Percentiles rank a stretch among this genome's conserved stretches.
These are phyloP conservation scores for Stegastes partitus DNA, from an alignment of 2,113 vertebrate genomes.

Conservation along the genomic window DNA sequence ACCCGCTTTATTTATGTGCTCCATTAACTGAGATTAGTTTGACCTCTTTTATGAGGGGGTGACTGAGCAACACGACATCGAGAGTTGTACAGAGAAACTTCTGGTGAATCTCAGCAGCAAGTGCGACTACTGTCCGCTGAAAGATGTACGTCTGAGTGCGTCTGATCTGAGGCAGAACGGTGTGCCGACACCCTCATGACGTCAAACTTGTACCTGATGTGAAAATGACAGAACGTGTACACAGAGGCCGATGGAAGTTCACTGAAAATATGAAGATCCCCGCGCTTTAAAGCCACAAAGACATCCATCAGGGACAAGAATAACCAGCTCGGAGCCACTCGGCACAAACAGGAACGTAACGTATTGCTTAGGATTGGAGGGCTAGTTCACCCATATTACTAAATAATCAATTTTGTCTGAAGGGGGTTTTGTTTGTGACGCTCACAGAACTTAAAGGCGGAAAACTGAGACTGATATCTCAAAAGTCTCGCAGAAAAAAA, in stretches of 20 bases:
- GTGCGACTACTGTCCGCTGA: not conserved
- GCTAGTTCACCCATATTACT: no score
- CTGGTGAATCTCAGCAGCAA: slow-evolving; percentile 1
- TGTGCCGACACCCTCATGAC: not conserved
- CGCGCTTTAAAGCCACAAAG: not conserved
- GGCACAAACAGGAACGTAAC: not conserved
- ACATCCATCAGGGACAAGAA: not conserved
- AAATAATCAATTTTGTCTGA: no score
- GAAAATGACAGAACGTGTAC: not conserved
- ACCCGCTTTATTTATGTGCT: slow-evolving; percentile 35
- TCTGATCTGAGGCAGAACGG: not conserved
- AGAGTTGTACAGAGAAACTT: not conserved
- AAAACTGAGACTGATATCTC: no score
- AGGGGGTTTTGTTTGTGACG: not conserved
- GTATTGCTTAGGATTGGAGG: not conserved
- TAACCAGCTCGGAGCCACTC: not conserved
- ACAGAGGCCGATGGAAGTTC: not conserved
- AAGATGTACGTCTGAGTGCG: not conserved
- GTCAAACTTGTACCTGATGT: not conserved
- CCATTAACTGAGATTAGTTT: slow-evolving; percentile 34
- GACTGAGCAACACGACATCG: slow-evolving; percentile 10
- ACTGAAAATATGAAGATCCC: not conserved
- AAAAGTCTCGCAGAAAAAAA: no score
- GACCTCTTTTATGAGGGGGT: slow-evolving; percentile 5
- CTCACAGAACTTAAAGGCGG: not conserved